A percentile compares a stretch with the other conserved stretches of the same genome.
phyloP scores from a whole-genome alignment of 2,888 invertebrate species.

The Polylopha cassiicola region DNA sequence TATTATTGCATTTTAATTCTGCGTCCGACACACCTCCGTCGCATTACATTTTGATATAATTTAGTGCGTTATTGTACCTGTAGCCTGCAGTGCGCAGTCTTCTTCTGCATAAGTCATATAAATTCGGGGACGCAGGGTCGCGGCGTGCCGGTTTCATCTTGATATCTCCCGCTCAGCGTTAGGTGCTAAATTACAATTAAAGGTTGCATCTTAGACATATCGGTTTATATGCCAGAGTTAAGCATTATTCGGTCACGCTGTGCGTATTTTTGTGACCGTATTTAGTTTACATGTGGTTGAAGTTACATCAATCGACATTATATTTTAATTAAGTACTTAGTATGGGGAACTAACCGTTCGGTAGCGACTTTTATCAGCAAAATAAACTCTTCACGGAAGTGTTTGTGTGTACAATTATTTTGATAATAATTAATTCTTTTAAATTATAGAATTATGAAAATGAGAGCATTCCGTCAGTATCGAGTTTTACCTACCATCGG shows the following conservation, averaged over 20 bases:
- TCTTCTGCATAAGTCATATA: slow-evolving; percentile 46
- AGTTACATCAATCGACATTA: slow-evolving; percentile 12
- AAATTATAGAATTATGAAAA: no score
- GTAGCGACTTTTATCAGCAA: no score
- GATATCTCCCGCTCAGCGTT: slow-evolving; percentile 45
- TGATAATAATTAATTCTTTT: no score
- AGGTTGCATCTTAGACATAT: slow-evolving; percentile 43
- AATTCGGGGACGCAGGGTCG: slow-evolving; percentile 48
- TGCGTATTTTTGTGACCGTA: slow-evolving; percentile 23
- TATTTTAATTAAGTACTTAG: no score
- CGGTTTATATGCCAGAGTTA: slow-evolving; percentile 35
- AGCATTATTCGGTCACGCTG: slow-evolving; percentile 27
- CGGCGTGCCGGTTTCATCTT: slow-evolving; percentile 49
- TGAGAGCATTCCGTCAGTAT: no score
- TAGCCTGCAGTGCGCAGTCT: slow-evolving; percentile 29
- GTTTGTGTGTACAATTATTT: no score
- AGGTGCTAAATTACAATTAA: slow-evolving; percentile 65
- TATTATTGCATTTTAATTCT: slow-evolving; percentile 76
- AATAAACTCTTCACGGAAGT: no score
- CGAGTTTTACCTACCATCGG: no score
- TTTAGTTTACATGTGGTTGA: slow-evolving; percentile 5
- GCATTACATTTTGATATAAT: slow-evolving; percentile 66
- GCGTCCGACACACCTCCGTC: slow-evolving; percentile 62
- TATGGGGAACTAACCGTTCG: no score
- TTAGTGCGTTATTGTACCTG: slow-evolving; percentile 65